These are phyloP conservation scores for Drosophila multiciliata DNA, from an alignment of 2,888 invertebrate species.

Conservation along the genomic window DNA sequence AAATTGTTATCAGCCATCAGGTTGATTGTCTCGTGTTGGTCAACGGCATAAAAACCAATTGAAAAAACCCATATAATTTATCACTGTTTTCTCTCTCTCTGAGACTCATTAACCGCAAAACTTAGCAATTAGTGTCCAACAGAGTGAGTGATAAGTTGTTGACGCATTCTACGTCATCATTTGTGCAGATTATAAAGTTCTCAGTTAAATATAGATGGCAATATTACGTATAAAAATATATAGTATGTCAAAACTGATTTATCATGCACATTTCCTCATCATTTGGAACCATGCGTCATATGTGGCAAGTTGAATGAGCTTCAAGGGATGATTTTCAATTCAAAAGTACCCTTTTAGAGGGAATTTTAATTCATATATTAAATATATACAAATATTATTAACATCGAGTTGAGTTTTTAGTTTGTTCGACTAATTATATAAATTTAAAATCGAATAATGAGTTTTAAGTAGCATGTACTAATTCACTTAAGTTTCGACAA, in stretches of 20 bases:
- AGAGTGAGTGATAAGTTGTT: conserved; percentile 42
- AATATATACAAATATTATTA: not conserved
- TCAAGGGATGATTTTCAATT: not conserved
- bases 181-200: conserved; percentile 17
- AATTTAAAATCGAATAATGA: not conserved
- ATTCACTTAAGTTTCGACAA: not conserved
- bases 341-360: not conserved
- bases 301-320: not conserved
- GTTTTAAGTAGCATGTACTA: not conserved
- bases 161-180: conserved; percentile 63
- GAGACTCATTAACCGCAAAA: too few relatives aligned
- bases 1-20: conserved; percentile 20
- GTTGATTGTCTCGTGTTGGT: conserved; percentile 15
- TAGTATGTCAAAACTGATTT: conserved; percentile 35
- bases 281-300: conserved; percentile 43
- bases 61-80: conserved; percentile 49
- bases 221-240: conserved; percentile 1
- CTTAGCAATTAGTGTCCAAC: not conserved
- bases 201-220: conserved; percentile 8
- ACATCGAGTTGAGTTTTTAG: not conserved
- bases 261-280: conserved; percentile 38
- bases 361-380: not conserved
- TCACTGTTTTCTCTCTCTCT: conserved; percentile 34
- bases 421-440: not conserved
- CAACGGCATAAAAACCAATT: conserved; percentile 41